Evolutionary conservation across 2,113 vertebrate genomes (phyloP).

Genomic region (Deroptyus accipitrinus): DNA sequence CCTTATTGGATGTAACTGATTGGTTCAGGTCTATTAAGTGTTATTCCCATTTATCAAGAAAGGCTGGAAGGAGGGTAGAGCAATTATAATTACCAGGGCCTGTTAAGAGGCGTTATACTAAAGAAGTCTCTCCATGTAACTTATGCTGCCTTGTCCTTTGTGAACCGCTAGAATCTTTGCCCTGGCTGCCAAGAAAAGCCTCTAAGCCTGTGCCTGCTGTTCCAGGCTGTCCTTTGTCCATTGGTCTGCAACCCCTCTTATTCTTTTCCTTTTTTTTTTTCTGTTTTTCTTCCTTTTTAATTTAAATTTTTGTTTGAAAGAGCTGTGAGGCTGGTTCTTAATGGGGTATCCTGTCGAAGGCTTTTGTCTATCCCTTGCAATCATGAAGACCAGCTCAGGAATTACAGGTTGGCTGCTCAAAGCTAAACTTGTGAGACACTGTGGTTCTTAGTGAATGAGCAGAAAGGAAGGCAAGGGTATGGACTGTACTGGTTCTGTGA

Average conservation of each 20-base stretch:
- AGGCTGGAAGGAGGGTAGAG: not conserved
- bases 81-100: conserved; percentile 17
- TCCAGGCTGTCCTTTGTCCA: not conserved
- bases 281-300: not conserved
- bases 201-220: not conserved
- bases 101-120: not conserved
- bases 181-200: not conserved
- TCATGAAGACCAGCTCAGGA: not conserved
- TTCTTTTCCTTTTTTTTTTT: not conserved
- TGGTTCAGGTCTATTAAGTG: conserved; percentile 34
- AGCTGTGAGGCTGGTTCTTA: not conserved
- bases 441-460: not conserved
- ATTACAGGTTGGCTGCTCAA: not conserved
- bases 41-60: conserved; percentile 32
- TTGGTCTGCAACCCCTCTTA: not conserved
- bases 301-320: not conserved
- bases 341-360: not conserved
- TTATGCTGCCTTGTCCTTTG: not conserved
- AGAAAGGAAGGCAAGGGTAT: not conserved
- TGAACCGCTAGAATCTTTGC: not conserved
- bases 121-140: not conserved
- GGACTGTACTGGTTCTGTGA: not conserved
- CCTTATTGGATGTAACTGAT: conserved; percentile 24
- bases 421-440: not conserved
- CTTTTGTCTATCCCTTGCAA: not conserved